These are phyloP conservation scores for Saccostrea glomerata DNA, from an alignment of 1,140 invertebrate species.

Conservation along the genomic window DNA sequence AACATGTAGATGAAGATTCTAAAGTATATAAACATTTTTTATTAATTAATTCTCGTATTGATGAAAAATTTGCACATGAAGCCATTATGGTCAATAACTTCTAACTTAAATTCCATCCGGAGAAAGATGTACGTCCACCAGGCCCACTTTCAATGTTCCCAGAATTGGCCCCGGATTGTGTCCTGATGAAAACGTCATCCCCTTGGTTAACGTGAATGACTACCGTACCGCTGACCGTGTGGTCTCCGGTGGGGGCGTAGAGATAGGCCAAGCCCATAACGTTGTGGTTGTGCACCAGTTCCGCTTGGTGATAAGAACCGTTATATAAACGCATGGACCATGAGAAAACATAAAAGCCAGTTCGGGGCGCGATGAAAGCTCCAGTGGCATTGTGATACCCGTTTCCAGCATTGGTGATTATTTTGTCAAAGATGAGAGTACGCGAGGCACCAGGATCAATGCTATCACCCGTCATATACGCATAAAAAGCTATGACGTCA, in stretches of 20 bases:
- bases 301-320: neutral
- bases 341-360: conserved; percentile 29
- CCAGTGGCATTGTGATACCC: conserved; percentile 36
- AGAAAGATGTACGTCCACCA: neutral
- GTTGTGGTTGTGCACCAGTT: conserved; percentile 6
- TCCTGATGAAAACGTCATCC: neutral
- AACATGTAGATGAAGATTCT: too few species aligned
- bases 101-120: neutral
- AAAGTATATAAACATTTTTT: too few species aligned
- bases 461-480: conserved; percentile 18
- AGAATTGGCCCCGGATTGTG: neutral
- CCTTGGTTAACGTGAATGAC: conserved; percentile 7
- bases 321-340: neutral
- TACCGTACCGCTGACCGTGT: neutral
- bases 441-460: neutral
- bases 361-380: neutral
- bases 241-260: neutral
- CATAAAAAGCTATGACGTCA: conserved; percentile 37
- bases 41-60: too few species aligned
- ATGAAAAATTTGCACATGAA: too few species aligned
- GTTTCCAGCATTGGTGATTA: conserved; percentile 8
- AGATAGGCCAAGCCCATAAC: conserved; percentile 14
- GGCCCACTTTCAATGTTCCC: neutral
- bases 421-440: conserved; percentile 17
- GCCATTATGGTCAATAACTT: too few species aligned